Base-by-base conservation (phyloP, 1,140 invertebrate genomes). In the Micrasema longulum region DNA sequence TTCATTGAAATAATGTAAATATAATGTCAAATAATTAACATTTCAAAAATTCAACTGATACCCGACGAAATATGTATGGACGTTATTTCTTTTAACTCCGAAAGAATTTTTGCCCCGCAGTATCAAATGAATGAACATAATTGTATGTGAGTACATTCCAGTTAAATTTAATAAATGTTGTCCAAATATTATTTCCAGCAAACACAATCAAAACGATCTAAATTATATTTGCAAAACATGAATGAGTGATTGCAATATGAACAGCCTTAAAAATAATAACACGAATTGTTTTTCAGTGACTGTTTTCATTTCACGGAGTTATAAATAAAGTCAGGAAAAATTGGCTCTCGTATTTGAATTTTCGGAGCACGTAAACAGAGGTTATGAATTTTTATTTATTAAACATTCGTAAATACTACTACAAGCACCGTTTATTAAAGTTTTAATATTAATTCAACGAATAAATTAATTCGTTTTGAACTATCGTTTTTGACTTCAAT, bases 191-290 rank as follows among this genome's bases (percentile, higher is more conserved):
- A 11, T 43, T 2, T 43, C 14, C 47, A 2, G 18, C 47, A 48
- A 20, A 18, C 20, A 16, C 36, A 2, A 38, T 18, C 55, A 41
- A 38, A 43, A 43, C 36, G 36, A 41, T 55, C 16, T 9, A 10
- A 38, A 22, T 38, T 22, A 53, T 16, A 12, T 53, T 53, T 12
- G 22, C 3, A 53, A 6, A 53, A 53, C 10, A 26, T 16, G 52
- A 26, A 55, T 9, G 23, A 20, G 11, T n/a, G 52, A 14, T 7
- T 16, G n/a, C 23, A 0, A 18, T 14, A 31, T 47, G 4, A 47
- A 16, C 16, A 47, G 43, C 6, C 52, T 41, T n/a, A 38, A 41
- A 22, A 18, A 53, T n/a, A 53, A 53, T 26, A 53, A 53, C n/a
- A 10, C 35, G 16, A 41, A 60, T 41, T 22, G 18, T 60, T 60